Evolutionary conservation across 2,888 invertebrate genomes (phyloP).

Genomic region (Graphium colonna): DNA sequence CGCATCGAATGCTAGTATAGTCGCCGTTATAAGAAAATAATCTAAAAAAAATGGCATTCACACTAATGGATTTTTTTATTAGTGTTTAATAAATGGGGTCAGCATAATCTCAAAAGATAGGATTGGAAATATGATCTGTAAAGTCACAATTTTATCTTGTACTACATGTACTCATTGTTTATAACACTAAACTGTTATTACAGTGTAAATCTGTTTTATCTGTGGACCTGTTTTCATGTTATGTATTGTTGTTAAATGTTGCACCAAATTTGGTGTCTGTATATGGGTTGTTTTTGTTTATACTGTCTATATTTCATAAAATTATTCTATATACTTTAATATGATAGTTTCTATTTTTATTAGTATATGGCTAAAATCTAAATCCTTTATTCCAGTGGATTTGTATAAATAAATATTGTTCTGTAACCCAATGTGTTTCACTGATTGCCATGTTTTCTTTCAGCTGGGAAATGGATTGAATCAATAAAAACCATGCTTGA

Average conservation of each 20-base stretch:
- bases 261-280: conserved; percentile 58
- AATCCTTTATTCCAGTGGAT: conserved; percentile 70
- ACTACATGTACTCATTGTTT: conserved; percentile 2
- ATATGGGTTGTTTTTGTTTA: conserved; percentile 67
- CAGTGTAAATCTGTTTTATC: conserved; percentile 26
- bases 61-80: conserved; percentile 4
- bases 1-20: neutral
- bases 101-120: too few relatives aligned
- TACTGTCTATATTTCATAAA: conserved; percentile 50
- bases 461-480: neutral
- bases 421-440: conserved; percentile 39
- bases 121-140: too few relatives aligned
- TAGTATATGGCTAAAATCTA: conserved; percentile 51
- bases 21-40: neutral
- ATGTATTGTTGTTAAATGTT: conserved; percentile 37
- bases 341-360: conserved; percentile 59
- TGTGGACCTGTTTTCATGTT: conserved; percentile 39
- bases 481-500: conserved; percentile 46
- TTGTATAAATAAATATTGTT: conserved; percentile 72
- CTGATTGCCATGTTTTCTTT: conserved; percentile 27
- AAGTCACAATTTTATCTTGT: neutral
- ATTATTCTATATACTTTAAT: conserved; percentile 44
- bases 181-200: conserved; percentile 11
- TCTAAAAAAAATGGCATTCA: neutral
- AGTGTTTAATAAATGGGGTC: too few relatives aligned